Conservation (phyloP, 2,113 vertebrate species). For the Chaenogobius annularis region DNA sequence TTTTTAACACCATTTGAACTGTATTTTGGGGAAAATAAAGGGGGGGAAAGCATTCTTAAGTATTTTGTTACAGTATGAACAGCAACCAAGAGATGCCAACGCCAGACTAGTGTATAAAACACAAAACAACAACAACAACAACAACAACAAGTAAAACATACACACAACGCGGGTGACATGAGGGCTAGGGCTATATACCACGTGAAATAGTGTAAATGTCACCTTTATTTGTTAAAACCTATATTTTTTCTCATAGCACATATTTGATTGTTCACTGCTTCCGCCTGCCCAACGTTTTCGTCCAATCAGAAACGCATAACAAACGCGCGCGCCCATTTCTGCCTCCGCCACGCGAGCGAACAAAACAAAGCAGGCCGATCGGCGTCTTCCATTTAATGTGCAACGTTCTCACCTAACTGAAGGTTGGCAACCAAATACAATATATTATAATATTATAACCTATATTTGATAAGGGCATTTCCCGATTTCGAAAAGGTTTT, state of each 20-base stretch:
- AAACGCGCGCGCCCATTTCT: neutral
- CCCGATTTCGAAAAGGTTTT: slow-evolving; percentile 50
- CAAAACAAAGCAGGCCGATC: neutral
- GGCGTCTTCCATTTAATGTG: neutral
- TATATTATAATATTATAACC: neutral
- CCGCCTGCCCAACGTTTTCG: neutral
- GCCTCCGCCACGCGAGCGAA: neutral
- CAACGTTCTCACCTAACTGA: neutral
- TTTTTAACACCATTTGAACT: too few species aligned
- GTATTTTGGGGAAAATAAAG: too few species aligned
- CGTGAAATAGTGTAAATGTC: neutral
- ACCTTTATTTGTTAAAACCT: neutral
- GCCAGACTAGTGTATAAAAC: neutral
- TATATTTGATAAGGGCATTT: neutral
- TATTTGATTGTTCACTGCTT: neutral
- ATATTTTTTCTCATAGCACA: neutral
- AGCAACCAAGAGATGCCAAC: neutral
- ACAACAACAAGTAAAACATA: neutral
- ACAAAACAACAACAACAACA: neutral
- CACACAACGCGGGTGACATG: neutral
- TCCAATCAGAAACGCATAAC: neutral
- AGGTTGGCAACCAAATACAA: neutral
- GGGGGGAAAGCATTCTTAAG: too few species aligned
- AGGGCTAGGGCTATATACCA: neutral
- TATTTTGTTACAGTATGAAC: neutral